A percentile compares a stretch with the other conserved stretches of the same genome.
phyloP scores from a whole-genome alignment of 2,113 vertebrate species.

The Saimiri boliviensis region DNA sequence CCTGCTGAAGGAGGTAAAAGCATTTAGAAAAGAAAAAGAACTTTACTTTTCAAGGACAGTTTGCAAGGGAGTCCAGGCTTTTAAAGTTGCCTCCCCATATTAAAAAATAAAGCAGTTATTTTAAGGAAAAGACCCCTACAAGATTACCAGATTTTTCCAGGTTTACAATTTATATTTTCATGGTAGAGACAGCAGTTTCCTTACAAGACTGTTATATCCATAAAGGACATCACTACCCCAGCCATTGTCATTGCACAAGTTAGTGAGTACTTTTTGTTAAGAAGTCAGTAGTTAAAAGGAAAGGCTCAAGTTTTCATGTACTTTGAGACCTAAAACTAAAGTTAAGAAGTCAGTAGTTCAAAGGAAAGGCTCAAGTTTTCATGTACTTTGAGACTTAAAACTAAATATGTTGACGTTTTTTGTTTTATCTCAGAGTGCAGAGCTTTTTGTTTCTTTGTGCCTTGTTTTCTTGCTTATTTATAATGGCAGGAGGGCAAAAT shows the following conservation, averaged over 20 bases:
- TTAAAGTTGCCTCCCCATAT: not conserved
- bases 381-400: slow-evolving; percentile 29
- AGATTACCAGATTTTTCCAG: not conserved
- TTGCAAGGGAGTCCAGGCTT: not conserved
- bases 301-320: not conserved
- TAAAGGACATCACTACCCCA: not conserved
- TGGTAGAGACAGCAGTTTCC: not conserved
- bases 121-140: not conserved
- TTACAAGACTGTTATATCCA: not conserved
- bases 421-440: not conserved
- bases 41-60: slow-evolving; percentile 18
- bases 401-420: not conserved
- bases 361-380: not conserved
- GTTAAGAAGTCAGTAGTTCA: not conserved
- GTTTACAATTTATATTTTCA: not conserved
- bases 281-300: not conserved
- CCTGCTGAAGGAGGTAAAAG: not conserved
- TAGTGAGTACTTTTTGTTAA: not conserved
- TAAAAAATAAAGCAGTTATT: not conserved
- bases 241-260: not conserved
- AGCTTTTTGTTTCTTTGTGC: not conserved
- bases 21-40: slow-evolving; percentile 44
- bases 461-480: slow-evolving; percentile 25
- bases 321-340: slow-evolving; percentile 34
- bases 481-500: not conserved